Conservation (phyloP, 2,797 vertebrate genomes). For the Petrocephalus schoutedeni region DNA sequence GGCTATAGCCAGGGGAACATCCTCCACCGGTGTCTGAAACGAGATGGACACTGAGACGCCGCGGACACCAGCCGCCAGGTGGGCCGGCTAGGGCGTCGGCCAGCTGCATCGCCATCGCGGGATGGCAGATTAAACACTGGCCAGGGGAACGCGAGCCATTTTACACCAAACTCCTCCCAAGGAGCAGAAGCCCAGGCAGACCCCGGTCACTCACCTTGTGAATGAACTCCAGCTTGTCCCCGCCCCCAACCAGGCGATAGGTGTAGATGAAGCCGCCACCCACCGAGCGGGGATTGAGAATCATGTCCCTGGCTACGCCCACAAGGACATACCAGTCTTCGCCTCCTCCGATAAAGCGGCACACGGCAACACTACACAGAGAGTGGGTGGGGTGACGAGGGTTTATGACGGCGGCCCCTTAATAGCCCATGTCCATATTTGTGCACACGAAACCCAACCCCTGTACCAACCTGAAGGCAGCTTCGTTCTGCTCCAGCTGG, state of each 20-base stretch:
- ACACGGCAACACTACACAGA: slow-evolving; percentile 77
- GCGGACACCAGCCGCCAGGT: not conserved
- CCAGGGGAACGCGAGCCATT: not conserved
- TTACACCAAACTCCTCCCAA: not conserved
- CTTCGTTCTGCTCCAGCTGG: slow-evolving; percentile 96
- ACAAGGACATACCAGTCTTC: slow-evolving; percentile 97
- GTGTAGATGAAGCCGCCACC: slow-evolving; percentile 92
- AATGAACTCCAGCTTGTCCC: slow-evolving; percentile 93
- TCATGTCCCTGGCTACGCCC: slow-evolving; percentile 92
- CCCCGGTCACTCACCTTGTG: slow-evolving; percentile 77
- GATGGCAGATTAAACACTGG: not conserved
- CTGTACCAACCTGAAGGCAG: slow-evolving; percentile 87
- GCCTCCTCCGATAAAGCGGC: slow-evolving; percentile 81
- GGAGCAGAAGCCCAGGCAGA: not conserved
- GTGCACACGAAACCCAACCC: not conserved
- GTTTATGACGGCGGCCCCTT: not conserved
- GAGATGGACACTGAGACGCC: not conserved
- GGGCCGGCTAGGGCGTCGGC: not conserved
- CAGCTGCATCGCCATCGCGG: not conserved
- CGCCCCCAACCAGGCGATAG: slow-evolving; percentile 78
- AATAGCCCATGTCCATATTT: not conserved
- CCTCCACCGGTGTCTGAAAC: slow-evolving; percentile 86
- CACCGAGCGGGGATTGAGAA: slow-evolving; percentile 89
- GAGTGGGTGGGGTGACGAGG: not conserved
- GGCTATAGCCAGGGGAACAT: slow-evolving; percentile 93